Base-by-base conservation (phyloP, 1,140 invertebrate genomes). In the Eumeta japonica region DNA sequence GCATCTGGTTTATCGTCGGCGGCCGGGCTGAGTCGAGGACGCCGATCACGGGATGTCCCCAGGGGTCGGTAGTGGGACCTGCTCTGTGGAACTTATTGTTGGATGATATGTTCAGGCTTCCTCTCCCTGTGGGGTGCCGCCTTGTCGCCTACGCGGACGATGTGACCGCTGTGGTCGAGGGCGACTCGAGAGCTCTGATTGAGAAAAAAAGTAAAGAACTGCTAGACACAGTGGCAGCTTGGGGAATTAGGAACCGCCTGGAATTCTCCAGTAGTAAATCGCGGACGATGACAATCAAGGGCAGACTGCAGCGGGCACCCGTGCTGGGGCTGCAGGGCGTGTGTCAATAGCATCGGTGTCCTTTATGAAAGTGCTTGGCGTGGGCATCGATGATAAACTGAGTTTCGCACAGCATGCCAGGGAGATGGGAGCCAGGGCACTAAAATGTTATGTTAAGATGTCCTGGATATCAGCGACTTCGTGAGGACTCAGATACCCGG, bases 1-100 rank as follows among this genome's bases (percentile, higher is more conserved):
- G 29, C 3, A 54, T 64, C 0, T 27, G 36, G 0, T 31, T 60
- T 2, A n/a, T n/a, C 9, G 36, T 35, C 10, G 51, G 48, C 1
- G 4, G 27, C 7, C 42, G 16, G 5, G 19, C 30, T 7, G 31
- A 30, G 1, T 13, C 30, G 10, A 62, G 55, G 33, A 1, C 16
- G 0, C 41, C 55, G 1, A 60, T 46, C 0, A 60, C 51, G 45
- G 71, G 77, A 0, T 71, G 76, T 18, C 75, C 76, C 0, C 72
- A 78, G 43, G 73, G 73, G 0, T 78, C 71, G 0, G 58, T 76
- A 1, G 37, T 75, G 0, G 71, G 71, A 0, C n/a, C n/a, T n/a
- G n/a, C n/a, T n/a, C n/a, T n/a, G n/a, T n/a, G n/a, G n/a, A n/a
- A n/a, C n/a, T n/a, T n/a, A n/a, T n/a, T n/a, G n/a, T n/a, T n/a